A percentile compares a stretch with the other conserved stretches of the same genome.
Evolutionary conservation across 2,797 vertebrate species (phyloP).

Genomic region (Remorina albescens): DNA sequence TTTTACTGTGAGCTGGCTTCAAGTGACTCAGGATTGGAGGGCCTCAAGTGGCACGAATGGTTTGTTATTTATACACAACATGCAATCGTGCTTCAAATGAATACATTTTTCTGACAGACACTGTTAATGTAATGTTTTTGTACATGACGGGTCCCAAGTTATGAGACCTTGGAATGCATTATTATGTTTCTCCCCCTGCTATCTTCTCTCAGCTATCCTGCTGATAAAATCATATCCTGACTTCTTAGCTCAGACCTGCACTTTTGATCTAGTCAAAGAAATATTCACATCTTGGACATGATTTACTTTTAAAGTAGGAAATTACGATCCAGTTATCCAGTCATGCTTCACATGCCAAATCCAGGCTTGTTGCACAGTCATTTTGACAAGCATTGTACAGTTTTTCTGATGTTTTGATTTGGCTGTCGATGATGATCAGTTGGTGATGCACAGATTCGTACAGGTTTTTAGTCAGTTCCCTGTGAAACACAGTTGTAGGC

Average conservation of each 20-base stretch:
- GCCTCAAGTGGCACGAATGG: conserved; percentile 52
- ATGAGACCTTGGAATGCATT: conserved; percentile 67
- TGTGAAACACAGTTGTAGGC: neutral
- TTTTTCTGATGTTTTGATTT: neutral
- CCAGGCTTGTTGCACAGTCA: neutral
- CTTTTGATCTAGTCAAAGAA: conserved; percentile 18
- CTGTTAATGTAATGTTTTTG: conserved; percentile 67
- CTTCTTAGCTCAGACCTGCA: conserved; percentile 31
- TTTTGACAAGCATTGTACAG: neutral
- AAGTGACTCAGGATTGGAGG: conserved; percentile 36
- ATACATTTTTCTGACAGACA: conserved; percentile 58
- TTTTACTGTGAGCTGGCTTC: conserved; percentile 83
- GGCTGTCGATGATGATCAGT: neutral
- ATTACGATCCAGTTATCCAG: conserved; percentile 2
- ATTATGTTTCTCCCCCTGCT: conserved; percentile 47
- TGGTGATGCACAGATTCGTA: too few species aligned
- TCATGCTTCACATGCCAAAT: neutral
- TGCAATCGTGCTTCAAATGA: conserved; percentile 68
- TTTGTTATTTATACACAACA: conserved; percentile 65
- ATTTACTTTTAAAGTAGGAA: conserved; percentile 18
- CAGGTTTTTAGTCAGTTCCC: neutral
- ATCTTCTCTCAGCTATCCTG: conserved; percentile 49
- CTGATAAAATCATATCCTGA: conserved; percentile 58
- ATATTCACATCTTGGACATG: conserved; percentile 15
- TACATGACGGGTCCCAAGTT: conserved; percentile 68